phyloP scores from a whole-genome alignment of 2,797 vertebrate genomes.

The Cygnus olor region DNA sequence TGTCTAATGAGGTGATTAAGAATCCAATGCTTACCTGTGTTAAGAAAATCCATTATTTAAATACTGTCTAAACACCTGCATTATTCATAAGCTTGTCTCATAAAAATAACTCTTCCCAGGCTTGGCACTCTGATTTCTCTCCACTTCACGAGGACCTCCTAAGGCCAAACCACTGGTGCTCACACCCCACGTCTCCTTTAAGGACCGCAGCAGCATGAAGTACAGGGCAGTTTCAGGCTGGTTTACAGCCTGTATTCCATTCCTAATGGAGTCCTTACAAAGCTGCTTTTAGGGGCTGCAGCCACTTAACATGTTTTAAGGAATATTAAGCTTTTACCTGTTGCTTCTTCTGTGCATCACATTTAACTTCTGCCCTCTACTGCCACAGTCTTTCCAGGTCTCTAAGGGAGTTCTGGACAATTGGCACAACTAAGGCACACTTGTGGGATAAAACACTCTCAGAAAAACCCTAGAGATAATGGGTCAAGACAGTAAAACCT shows the following conservation, averaged over 20 bases:
- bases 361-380: background rate
- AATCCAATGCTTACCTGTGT: background rate
- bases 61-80: background rate
- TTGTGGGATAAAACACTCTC: background rate
- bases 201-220: background rate
- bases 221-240: background rate
- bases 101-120: background rate
- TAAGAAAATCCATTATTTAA: background rate
- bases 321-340: constrained; percentile 4
- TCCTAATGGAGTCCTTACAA: background rate
- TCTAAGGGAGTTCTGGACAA: background rate
- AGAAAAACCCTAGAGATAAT: background rate
- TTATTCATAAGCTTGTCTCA: background rate
- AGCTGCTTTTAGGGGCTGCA: background rate
- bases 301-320: background rate
- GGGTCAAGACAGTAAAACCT: background rate
- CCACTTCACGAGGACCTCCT: background rate
- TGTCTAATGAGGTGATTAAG: background rate
- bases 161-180: background rate
- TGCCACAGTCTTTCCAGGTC: background rate
- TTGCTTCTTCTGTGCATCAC: background rate
- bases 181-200: background rate
- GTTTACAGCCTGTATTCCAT: background rate
- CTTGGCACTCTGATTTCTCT: background rate
- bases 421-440: background rate